Percentiles rank a stretch among this genome's conserved stretches.
phyloP scores from a whole-genome alignment of 1,140 invertebrate species.

The Homarus americanus region DNA sequence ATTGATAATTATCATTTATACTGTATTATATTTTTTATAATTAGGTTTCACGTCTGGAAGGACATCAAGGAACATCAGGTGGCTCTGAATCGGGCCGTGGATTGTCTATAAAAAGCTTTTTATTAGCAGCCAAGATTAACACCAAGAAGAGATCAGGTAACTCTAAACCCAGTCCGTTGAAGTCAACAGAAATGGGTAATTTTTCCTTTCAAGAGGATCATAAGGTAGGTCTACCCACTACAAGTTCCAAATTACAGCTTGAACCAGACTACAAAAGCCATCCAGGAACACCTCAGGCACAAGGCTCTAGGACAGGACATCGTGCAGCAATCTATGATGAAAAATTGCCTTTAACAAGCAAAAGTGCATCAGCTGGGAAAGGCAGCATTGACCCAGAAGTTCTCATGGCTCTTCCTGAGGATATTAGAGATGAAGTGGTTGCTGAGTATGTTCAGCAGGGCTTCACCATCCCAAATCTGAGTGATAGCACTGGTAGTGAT shows the following conservation, averaged over 20 bases:
- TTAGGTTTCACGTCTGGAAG: constrained; percentile 69
- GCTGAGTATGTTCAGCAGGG: constrained; percentile 69
- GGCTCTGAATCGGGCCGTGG: not conserved
- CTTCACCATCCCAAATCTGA: constrained; percentile 47
- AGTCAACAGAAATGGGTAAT: not conserved
- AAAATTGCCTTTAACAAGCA: not conserved
- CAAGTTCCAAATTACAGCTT: not conserved
- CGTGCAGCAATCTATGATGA: not conserved
- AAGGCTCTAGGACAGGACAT: not conserved
- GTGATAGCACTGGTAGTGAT: not conserved
- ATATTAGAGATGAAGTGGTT: constrained; percentile 67
- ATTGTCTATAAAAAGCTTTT: constrained; percentile 53
- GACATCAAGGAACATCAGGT: not conserved
- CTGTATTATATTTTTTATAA: not conserved
- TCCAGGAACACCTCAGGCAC: not conserved
- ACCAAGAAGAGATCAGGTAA: not conserved
- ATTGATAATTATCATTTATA: too few species aligned
- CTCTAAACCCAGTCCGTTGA: too few species aligned
- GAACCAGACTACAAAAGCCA: too few species aligned
- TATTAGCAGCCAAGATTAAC: constrained; percentile 43
- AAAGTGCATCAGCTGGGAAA: constrained; percentile 12
- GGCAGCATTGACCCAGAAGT: constrained; percentile 63
- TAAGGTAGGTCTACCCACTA: not conserved
- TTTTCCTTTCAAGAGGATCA: not conserved
- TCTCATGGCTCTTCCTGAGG: constrained; percentile 62